Evolutionary conservation across 1,140 invertebrate species (phyloP).

Genomic region (Dendroctonus valens): DNA sequence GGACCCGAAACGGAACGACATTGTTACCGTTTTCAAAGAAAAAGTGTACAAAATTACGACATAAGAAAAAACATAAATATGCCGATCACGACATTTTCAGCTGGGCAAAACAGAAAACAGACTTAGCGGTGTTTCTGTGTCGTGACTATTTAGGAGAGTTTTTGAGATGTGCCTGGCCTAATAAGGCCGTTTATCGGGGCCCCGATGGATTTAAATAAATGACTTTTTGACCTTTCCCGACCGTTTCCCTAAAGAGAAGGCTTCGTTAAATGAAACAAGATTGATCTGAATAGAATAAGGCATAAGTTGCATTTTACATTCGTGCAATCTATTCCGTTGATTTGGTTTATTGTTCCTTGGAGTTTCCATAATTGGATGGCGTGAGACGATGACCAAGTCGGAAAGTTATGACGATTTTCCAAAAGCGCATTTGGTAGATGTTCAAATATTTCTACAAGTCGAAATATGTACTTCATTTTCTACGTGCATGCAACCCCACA

Average conservation of each 20-base stretch:
- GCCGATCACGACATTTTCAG: slow-evolving; percentile 29
- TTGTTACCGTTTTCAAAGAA: slow-evolving; percentile 22
- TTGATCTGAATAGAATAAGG: slow-evolving; percentile 14
- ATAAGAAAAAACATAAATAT: slow-evolving; percentile 30
- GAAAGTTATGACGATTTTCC: too few species aligned
- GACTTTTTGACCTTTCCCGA: slow-evolving; percentile 33
- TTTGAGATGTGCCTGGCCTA: slow-evolving; percentile 31
- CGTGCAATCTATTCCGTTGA: slow-evolving; percentile 4
- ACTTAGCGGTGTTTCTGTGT: slow-evolving; percentile 26
- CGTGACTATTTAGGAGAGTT: slow-evolving; percentile 34
- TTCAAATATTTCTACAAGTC: too few species aligned
- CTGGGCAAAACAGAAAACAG: slow-evolving; percentile 19
- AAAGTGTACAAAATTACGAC: slow-evolving; percentile 27
- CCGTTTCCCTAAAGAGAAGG: slow-evolving; percentile 16
- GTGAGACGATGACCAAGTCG: too few species aligned
- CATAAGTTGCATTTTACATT: slow-evolving; percentile 1
- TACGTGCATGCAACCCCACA: too few species aligned
- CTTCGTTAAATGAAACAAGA: slow-evolving; percentile 16
- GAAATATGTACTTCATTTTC: too few species aligned
- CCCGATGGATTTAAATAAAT: slow-evolving; percentile 32
- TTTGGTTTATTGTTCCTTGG: slow-evolving; percentile 3
- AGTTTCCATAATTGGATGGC: too few species aligned
- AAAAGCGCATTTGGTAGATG: too few species aligned
- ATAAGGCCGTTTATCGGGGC: slow-evolving; percentile 29
- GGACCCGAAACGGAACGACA: slow-evolving; percentile 9